phyloP scores from a whole-genome alignment of 1,140 invertebrate species.

The Macrobrachium nipponense region DNA sequence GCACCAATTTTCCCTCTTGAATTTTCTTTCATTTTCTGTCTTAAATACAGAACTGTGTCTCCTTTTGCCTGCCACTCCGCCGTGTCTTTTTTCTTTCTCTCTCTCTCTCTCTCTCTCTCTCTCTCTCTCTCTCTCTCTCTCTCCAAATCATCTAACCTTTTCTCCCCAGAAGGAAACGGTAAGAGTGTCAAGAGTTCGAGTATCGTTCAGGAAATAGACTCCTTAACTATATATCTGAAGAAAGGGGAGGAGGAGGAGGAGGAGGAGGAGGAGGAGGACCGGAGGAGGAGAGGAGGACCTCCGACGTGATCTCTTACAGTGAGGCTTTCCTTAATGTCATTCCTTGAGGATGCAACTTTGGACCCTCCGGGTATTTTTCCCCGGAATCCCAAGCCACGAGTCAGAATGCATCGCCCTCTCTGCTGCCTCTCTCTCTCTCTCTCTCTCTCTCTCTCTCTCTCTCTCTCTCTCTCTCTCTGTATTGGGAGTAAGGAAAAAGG shows the following conservation, averaged over 20 bases:
- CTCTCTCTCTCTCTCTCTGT: neutral
- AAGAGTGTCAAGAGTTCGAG: neutral
- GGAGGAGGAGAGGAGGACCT: too few species aligned
- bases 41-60: neutral
- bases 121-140: neutral
- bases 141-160: too few species aligned
- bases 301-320: constrained; percentile 10
- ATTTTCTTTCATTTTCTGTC: too few species aligned
- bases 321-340: constrained; percentile 51
- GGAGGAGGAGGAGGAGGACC: too few species aligned
- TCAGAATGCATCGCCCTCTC: constrained; percentile 34
- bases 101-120: neutral
- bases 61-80: neutral
- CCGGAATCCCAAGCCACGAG: constrained; percentile 19
- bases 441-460: neutral
- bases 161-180: neutral
- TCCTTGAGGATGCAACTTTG: constrained; percentile 50
- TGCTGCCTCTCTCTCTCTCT: neutral
- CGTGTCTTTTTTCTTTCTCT: neutral
- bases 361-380: constrained; percentile 47
- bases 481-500: too few species aligned
- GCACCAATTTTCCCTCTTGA: neutral
- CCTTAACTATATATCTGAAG: constrained; percentile 21
- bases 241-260: neutral
- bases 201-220: constrained; percentile 11